Percentiles rank a stretch among this genome's conserved stretches.
These are phyloP conservation scores for Oreohelix idahoensis DNA, from an alignment of 1,140 invertebrate species.

Conservation along the genomic window DNA sequence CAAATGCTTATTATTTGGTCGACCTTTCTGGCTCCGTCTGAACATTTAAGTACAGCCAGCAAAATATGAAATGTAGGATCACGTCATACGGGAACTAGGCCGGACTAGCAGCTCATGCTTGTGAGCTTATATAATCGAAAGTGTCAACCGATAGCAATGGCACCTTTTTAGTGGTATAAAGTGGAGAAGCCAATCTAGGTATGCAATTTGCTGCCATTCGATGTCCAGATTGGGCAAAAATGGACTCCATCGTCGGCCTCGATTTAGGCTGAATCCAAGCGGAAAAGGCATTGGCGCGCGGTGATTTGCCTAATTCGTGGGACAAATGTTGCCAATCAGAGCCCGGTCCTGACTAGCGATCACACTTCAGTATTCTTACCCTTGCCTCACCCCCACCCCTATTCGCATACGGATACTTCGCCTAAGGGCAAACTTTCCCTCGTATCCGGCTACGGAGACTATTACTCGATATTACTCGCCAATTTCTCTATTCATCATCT, in stretches of 20 bases:
- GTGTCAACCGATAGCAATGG: neutral
- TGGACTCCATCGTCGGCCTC: slow-evolving; percentile 27
- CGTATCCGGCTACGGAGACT: slow-evolving; percentile 31
- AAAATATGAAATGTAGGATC: too few relatives aligned
- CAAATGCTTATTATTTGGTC: too few relatives aligned
- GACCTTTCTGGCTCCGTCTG: too few relatives aligned
- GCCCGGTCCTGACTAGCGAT: neutral
- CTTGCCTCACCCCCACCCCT: neutral
- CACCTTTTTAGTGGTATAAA: neutral
- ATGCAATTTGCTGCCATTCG: slow-evolving; percentile 39
- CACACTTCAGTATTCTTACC: slow-evolving; percentile 16
- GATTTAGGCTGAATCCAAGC: slow-evolving; percentile 31
- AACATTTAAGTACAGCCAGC: too few relatives aligned
- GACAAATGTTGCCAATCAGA: slow-evolving; percentile 46
- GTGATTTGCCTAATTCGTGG: slow-evolving; percentile 28
- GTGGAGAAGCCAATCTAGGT: slow-evolving; percentile 22
- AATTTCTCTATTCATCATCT: slow-evolving; percentile 40
- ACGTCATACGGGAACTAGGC: too few relatives aligned
- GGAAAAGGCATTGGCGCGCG: slow-evolving; percentile 43
- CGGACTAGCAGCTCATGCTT: neutral
- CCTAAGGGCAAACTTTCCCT: slow-evolving; percentile 3
- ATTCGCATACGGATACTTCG: neutral
- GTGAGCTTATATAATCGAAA: neutral
- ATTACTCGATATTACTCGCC: slow-evolving; percentile 40
- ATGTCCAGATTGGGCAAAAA: slow-evolving; percentile 39